Base-by-base conservation (phyloP, 1,140 invertebrate species). In the Drosophila repletoides region DNA sequence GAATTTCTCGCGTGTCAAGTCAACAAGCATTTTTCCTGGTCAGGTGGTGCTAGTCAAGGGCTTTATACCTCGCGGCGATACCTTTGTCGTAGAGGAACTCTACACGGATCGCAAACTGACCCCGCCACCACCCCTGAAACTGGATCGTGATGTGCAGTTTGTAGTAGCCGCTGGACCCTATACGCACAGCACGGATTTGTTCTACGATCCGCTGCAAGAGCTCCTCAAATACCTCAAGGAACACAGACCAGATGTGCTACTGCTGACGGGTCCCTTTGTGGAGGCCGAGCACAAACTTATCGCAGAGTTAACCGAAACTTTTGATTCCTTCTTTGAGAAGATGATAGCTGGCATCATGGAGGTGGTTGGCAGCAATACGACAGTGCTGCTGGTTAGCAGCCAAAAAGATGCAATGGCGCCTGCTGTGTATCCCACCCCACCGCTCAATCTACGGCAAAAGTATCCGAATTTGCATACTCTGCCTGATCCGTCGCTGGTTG, bases 201-300 rank as follows among this genome's bases (percentile, higher is more conserved):
- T 92, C 1, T 98, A 95, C 90, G 94, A 97, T 72, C 96, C 97
- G 0, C 90, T 98, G 6, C 93, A 93, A 65, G 95, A 97, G 80
- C 91, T 98, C 1, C 90, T 97, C 12, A 91, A 93, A 14, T 93
- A 94, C 69, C 92, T 97, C 0, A 90, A 91, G 12, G 90, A 93
- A 7, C 92, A 95, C 36, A 92, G 93, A 75, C 97, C 97, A 1
- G 93, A 98, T 88, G 90, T 97, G 3, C 92, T 96, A 22, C 92
- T 98, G 67, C 90, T 98, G 41, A 92, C 95, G 3, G 97, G 97
- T 0, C 97, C 97, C 3, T 96, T 98, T 76, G 74, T 97, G 24
- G 96, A 98, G 77, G 90, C 91, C 4, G 93, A 92, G 48, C 94
- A 96, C 89, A 89, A 92, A 1, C 90, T 92, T 19, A 89, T 96